Conservation (phyloP, 2,797 vertebrate species). For the Loriculus beryllinus region DNA sequence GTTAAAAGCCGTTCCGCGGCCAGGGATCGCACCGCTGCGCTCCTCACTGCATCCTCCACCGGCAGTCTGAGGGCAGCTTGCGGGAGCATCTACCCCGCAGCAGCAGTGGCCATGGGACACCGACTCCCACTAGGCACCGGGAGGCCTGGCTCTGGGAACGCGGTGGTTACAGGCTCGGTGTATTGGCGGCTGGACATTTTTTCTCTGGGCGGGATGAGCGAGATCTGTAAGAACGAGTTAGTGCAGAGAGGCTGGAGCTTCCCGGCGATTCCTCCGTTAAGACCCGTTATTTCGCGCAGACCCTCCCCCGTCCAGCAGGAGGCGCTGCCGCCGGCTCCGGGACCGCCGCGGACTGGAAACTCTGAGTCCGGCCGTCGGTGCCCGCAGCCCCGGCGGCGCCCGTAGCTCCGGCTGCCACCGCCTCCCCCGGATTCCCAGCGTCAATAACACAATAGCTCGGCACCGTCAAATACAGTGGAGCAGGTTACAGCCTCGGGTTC, state of each 20-base stretch:
- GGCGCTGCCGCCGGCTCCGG: not conserved
- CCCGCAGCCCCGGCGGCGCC: too few species aligned
- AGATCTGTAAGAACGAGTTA: too few species aligned
- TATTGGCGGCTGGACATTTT: not conserved
- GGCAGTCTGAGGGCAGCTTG: not conserved
- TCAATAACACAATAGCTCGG: not conserved
- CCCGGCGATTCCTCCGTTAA: too few species aligned
- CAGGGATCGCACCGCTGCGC: not conserved
- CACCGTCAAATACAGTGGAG: not conserved
- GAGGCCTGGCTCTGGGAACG: not conserved
- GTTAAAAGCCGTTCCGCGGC: not conserved
- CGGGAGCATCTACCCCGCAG: not conserved
- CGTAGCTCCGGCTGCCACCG: not conserved
- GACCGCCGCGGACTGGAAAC: too few species aligned
- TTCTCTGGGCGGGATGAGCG: not conserved
- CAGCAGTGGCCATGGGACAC: not conserved
- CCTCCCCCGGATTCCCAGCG: not conserved
- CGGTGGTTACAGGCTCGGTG: not conserved
- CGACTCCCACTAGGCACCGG: not conserved
- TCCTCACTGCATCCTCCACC: constrained; percentile 65
- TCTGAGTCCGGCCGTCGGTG: too few species aligned
- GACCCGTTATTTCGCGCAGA: not conserved
- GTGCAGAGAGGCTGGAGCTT: not conserved
- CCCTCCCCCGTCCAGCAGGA: not conserved
- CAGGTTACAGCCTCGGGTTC: not conserved